Conservation (phyloP, 1,140 invertebrate genomes). For the Aphaenogaster ashmeadi region DNA sequence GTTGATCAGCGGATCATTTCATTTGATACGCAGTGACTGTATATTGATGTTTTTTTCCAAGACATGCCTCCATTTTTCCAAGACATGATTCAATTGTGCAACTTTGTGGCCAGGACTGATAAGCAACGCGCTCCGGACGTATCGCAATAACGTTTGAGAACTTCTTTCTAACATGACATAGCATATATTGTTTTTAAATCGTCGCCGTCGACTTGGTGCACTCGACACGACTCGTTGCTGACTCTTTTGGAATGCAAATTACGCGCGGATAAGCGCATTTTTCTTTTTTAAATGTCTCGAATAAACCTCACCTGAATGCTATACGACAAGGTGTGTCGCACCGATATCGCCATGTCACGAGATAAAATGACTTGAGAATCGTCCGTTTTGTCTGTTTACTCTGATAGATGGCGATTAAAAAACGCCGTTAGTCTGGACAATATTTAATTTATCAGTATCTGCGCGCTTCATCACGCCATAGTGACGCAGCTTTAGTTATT, state of each 20-base stretch:
- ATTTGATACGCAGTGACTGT: neutral
- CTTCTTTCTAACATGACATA: neutral
- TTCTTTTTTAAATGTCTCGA: neutral
- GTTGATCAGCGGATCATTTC: neutral
- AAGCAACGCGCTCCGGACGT: neutral
- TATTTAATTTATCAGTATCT: conserved; percentile 21
- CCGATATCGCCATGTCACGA: neutral
- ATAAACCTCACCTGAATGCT: neutral
- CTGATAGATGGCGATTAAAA: neutral
- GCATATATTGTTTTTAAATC: conserved; percentile 15
- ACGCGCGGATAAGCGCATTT: neutral
- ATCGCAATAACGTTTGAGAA: neutral
- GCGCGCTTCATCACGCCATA: neutral
- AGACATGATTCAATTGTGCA: neutral
- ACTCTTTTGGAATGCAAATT: conserved; percentile 22
- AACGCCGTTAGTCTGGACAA: neutral
- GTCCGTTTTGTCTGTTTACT: neutral
- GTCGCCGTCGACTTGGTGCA: neutral
- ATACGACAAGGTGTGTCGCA: no score
- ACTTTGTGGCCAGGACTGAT: neutral
- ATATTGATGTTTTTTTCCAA: conserved; percentile 4
- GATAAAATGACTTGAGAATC: conserved; percentile 14
- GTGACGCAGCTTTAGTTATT: neutral
- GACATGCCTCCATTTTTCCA: neutral
- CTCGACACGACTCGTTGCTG: neutral